phyloP scores from a whole-genome alignment of 2,113 vertebrate genomes.

The Boulengeromyrus knoepffleri region DNA sequence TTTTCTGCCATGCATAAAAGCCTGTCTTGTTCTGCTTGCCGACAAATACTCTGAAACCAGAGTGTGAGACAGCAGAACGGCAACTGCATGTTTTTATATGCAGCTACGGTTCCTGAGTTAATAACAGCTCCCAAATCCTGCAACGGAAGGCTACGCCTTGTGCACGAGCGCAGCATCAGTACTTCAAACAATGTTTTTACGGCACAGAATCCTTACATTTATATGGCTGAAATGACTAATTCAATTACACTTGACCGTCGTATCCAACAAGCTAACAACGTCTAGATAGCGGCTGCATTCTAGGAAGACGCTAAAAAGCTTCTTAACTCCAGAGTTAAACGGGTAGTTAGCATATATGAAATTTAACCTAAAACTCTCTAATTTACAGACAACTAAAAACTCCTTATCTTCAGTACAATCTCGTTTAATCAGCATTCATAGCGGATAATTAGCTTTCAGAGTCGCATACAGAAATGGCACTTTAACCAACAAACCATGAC shows the following conservation, averaged over 20 bases:
- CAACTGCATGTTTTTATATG: background rate
- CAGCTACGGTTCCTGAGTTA: background rate
- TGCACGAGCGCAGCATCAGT: background rate
- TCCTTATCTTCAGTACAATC: background rate
- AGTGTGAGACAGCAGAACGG: background rate
- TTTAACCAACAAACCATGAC: background rate
- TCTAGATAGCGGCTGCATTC: background rate
- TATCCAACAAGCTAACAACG: background rate
- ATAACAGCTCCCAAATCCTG: background rate
- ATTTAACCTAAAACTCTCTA: background rate
- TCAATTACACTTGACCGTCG: background rate
- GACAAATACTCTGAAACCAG: background rate
- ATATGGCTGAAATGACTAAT: background rate
- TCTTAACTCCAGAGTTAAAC: background rate
- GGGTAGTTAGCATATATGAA: background rate
- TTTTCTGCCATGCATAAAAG: background rate
- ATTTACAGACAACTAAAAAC: background rate
- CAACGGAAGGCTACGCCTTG: background rate
- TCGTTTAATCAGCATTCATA: background rate
- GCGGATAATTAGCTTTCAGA: background rate
- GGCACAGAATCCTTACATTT: background rate
- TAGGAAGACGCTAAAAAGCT: background rate
- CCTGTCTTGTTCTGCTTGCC: background rate
- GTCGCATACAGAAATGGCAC: background rate
- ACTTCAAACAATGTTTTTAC: background rate